phyloP scores from a whole-genome alignment of 2,888 invertebrate genomes.

The Gari tellinella region DNA sequence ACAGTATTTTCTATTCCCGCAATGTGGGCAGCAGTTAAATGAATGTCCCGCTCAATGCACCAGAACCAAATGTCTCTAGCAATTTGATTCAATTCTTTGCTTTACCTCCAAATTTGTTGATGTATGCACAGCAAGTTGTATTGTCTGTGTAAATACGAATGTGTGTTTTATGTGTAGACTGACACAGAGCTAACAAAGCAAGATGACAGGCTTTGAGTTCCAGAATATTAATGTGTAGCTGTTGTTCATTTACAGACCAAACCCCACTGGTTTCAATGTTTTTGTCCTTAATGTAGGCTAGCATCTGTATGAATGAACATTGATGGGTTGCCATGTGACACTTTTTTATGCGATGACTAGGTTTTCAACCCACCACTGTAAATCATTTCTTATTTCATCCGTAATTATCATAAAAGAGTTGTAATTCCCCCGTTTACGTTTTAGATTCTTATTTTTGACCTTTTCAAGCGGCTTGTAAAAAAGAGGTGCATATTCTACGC shows the following conservation, averaged over 20 bases:
- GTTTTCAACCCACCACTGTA: slow-evolving; percentile 17
- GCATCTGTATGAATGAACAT: slow-evolving; percentile 7
- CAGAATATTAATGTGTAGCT: slow-evolving; percentile 33
- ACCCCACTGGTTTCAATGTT: slow-evolving; percentile 13
- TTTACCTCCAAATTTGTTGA: slow-evolving; percentile 36
- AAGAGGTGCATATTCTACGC: slow-evolving; percentile 49
- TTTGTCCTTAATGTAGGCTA: slow-evolving; percentile 3
- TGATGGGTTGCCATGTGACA: slow-evolving; percentile 8
- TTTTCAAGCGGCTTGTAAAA: slow-evolving; percentile 50
- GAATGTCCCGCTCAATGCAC: slow-evolving; percentile 22
- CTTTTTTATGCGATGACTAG: not conserved
- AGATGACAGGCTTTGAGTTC: slow-evolving; percentile 34
- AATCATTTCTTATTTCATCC: not conserved
- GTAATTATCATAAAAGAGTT: slow-evolving; percentile 15
- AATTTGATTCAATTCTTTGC: too few species aligned
- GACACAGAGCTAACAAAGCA: slow-evolving; percentile 14
- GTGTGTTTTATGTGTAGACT: slow-evolving; percentile 8
- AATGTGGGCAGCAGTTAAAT: slow-evolving; percentile 37
- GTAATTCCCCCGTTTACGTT: too few species aligned
- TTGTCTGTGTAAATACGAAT: slow-evolving; percentile 28
- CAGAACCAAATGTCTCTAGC: slow-evolving; percentile 32
- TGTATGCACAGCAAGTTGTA: slow-evolving; percentile 43
- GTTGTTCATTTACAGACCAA: slow-evolving; percentile 33
- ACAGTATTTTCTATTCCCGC: slow-evolving; percentile 28
- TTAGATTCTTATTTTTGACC: too few species aligned